Conservation (phyloP, 2,888 invertebrate species). For the Tinea semifulvella region DNA sequence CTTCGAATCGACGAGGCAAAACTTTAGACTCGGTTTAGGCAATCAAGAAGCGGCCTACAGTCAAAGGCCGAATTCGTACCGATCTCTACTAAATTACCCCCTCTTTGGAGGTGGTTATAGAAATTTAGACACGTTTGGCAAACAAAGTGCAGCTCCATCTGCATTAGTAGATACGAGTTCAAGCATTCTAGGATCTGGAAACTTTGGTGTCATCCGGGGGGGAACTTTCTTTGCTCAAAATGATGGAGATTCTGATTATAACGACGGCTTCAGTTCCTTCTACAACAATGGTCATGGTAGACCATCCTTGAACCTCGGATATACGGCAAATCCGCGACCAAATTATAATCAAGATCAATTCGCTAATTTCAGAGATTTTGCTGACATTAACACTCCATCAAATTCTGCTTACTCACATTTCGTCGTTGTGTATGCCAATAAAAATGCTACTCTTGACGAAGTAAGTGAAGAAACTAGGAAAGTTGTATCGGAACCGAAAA, state of each 20-base stretch:
- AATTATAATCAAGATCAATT: constrained; percentile 85
- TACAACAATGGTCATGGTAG: constrained; percentile 78
- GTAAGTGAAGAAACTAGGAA: constrained; percentile 50
- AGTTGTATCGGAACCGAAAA: constrained; percentile 71
- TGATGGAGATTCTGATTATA: constrained; percentile 68
- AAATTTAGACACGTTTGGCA: constrained; percentile 45
- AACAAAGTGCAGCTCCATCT: constrained; percentile 37
- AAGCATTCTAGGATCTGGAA: constrained; percentile 80
- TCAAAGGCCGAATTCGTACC: constrained; percentile 64
- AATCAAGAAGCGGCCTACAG: constrained; percentile 70
- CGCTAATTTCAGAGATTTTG: constrained; percentile 89
- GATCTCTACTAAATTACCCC: constrained; percentile 54
- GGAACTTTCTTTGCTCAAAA: constrained; percentile 85
- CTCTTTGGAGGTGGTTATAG: constrained; percentile 48
- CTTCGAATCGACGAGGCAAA: constrained; percentile 66
- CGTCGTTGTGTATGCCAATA: constrained; percentile 85
- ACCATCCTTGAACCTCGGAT: constrained; percentile 67
- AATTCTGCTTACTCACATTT: constrained; percentile 83
- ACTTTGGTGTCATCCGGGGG: constrained; percentile 86
- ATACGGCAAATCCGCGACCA: constrained; percentile 75
- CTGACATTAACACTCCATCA: constrained; percentile 86
- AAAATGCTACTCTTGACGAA: constrained; percentile 73
- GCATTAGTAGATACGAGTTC: constrained; percentile 58
- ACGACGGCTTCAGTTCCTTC: constrained; percentile 67
- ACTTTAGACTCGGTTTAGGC: constrained; percentile 68